Base-by-base conservation (phyloP, 2,888 invertebrate species). In the Brachypterus glaber region DNA sequence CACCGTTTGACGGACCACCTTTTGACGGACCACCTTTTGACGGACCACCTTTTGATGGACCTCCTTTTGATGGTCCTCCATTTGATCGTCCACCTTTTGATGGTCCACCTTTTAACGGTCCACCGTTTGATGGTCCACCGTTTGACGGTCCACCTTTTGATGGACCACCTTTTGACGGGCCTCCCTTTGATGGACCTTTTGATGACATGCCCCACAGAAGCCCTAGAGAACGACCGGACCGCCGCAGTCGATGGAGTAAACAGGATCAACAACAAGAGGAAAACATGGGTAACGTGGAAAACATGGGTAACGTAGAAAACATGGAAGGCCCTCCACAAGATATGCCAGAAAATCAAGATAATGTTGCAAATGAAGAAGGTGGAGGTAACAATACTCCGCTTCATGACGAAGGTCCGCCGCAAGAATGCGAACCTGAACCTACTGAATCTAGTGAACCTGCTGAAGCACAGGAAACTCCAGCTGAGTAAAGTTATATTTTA, bases 301-400 rank as follows among this genome's bases (percentile, higher is more conserved):
- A 46, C 18, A 37, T 17, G 14, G 41, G 45, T 24, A n/a, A n/a
- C n/a, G n/a, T n/a, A n/a, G 27, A 9, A 27, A 27, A 27, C 8
- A 35, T 27, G 33, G 26, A 18, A 18, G 39, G 37, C 11, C 32
- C 17, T 24, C n/a, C n/a, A n/a, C n/a, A n/a, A n/a, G 27, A 27
- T 5, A 11, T 9, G 12, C 18, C 12, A 5, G 30, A 43, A 41
- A 48, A 30, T 44, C 49, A 50, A 49, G 43, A 36, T 41, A 35
- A 37, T 27, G 45, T 45, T 16, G 40, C 39, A 2, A 33, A 39
- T 25, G 48, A 49, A 8, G 42, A 41, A 25, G 41, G 33, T 27
- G 41, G 35, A 14, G 54, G 58, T 8, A 52, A 50, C 39, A 51
- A 51, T 5, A 60, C 60, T 2, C 60, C 60, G 1, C 41, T 45